Evolutionary conservation across 2,797 vertebrate species (phyloP), one percentile per base, ranked within the genome.

Genomic region (Pantherophis vulpinus): DNA sequence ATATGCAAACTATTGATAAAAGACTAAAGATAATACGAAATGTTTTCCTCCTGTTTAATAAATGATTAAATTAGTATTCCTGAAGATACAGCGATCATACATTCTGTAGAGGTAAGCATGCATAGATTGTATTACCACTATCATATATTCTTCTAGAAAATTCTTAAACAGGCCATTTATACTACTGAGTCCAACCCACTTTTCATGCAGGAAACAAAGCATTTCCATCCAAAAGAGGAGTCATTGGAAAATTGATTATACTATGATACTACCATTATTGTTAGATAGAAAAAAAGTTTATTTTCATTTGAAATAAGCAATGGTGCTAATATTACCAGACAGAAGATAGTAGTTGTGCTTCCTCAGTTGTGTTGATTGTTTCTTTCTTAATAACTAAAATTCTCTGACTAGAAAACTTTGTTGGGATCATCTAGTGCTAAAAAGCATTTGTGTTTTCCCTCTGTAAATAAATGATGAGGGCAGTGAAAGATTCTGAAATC

Each of bases 1-100:
- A 93, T 96, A 92, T 95, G 92, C 94, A 83, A 25, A 42, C 37
- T n/a, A 59, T 92, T 96, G 93, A 95, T 93, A 83, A 79, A 79
- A 83, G 70, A 27, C 20, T 97, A 96, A 97, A 91, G 91, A 88
- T 60, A 88, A 16, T 37, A 96, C 94, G 96, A 92, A 32, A 61
- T 16, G 13, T 54, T 86, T 91, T 55, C n/a, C 23, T 55, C 29
- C 59, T 32, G 32, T 56, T 51, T 29, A 16, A 87, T 66, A 37
- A 37, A 32, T 42, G 37, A 47, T 6, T 83, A 58, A 10, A 47
- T 47, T 47, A 25, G 20, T 23, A 25, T 47, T 83, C 74, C 74
- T 47, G 42, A 83, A 83, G 37, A 83, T 47, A 12, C 2, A 83
- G 37, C 1, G 9, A 25, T 79, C 37, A 79, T 42, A 42, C 37